A percentile compares a stretch with the other conserved stretches of the same genome.
Conservation (phyloP, 2,797 vertebrate genomes). For the Siniperca obscura region DNA sequence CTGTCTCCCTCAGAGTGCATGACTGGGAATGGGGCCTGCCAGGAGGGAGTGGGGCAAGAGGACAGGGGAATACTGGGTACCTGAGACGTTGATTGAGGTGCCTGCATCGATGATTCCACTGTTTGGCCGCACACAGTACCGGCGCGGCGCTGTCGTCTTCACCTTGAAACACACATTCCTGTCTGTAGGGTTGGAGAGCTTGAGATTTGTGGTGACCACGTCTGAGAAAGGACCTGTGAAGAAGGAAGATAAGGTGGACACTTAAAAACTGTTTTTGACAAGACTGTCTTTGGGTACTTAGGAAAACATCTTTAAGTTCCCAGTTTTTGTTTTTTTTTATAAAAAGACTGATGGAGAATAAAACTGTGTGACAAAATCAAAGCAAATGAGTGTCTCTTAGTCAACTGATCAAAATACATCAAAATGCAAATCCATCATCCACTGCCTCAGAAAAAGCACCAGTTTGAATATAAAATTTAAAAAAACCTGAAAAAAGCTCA, state of each 20-base stretch:
- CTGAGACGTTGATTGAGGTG: conserved; percentile 97
- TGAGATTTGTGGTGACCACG: conserved; percentile 97
- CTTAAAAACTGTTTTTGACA: not conserved
- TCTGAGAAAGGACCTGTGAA: conserved; percentile 97
- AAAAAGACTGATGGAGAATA: conserved; percentile 9
- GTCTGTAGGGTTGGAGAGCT: conserved; percentile 97
- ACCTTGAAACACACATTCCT: conserved; percentile 99
- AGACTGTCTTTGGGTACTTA: not conserved
- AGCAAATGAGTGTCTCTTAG: conserved; percentile 27
- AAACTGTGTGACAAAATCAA: conserved; percentile 25
- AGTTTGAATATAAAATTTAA: not conserved
- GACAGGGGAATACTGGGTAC: conserved; percentile 72
- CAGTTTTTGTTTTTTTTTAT: no score
- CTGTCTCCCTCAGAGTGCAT: conserved; percentile 44
- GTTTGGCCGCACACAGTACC: conserved; percentile 99
- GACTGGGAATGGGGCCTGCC: conserved; percentile 27
- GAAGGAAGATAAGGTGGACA: conserved; percentile 17
- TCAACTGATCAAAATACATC: conserved; percentile 14
- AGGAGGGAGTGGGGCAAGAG: not conserved
- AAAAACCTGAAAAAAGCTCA: not conserved
- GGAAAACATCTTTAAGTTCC: no score
- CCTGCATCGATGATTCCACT: conserved; percentile 97
- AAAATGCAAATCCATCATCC: conserved; percentile 37
- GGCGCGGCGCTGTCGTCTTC: conserved; percentile 98
- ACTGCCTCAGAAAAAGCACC: not conserved